Base-by-base conservation (phyloP, 2,888 invertebrate genomes). In the Taenaris catops region DNA sequence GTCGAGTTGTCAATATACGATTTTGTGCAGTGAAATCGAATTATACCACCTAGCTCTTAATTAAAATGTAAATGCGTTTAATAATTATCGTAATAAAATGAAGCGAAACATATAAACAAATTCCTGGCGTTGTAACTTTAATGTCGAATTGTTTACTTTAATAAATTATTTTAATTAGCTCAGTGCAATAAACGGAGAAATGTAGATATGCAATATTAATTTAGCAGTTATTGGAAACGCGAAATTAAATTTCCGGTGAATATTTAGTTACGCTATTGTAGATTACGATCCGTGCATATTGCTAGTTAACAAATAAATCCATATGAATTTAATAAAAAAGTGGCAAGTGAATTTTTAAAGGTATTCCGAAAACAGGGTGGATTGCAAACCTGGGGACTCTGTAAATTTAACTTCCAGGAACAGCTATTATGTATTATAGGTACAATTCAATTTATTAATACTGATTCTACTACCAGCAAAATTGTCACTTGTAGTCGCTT, bases 131-230 rank as follows among this genome's bases (percentile, higher is more conserved):
- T n/a, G 7, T 8, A 23, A 31, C 31, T 31, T 23, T 23, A 31
- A 31, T 31, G 16, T 31, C 16, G 23, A 32, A 32, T 25, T 25
- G 24, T 32, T 32, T 32, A 25, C 32, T 18, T 17, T 25, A 32
- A 25, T 32, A 23, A 32, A 32, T 32, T 25, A 25, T 32, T 37
- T 37, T 37, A 37, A 37, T 41, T 34, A 41, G 17, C 32, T 32
- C 27, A 34, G 28, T 33, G 28, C 33, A 33, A 33, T 36, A 41
- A 23, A 25, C 32, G 20, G 33, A 41, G 34, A 41, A 34, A 41
- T 20, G 32, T 35, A 11, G 24, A 41, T 34, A 41, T 31, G 37
- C 26, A 31, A 41, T 37, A 37, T 37, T 34, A 29, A 41, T 28
- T 25, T 38, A 34, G 10, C 34, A 36, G 25, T 29, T 41, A 41